Percentiles rank a stretch among this genome's conserved stretches.
These are phyloP conservation scores for Cariama cristata DNA, from an alignment of 2,113 vertebrate genomes.

Conservation along the genomic window DNA sequence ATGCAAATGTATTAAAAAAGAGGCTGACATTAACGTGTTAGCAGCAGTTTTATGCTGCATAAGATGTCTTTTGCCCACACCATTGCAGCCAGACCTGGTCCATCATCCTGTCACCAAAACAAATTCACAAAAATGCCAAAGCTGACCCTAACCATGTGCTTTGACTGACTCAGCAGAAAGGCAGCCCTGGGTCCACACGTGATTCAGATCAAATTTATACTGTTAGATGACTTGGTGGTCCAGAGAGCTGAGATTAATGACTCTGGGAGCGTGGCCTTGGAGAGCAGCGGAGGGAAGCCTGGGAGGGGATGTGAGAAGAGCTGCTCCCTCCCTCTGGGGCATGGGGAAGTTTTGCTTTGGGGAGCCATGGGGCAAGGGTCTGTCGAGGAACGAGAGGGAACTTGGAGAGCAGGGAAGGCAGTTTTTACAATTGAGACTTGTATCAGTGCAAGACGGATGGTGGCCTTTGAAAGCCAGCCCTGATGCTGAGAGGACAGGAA, in stretches of 20 bases:
- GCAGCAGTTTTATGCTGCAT: background rate
- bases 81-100: background rate
- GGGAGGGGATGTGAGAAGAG: background rate
- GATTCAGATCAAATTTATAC: no score
- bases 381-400: background rate
- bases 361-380: background rate
- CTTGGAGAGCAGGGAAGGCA: background rate
- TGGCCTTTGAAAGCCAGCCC: background rate
- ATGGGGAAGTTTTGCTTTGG: background rate
- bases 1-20: background rate
- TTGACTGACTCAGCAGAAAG: background rate
- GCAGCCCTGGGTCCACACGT: background rate
- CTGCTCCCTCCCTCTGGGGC: background rate
- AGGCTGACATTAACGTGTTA: background rate
- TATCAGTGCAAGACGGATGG: fast-evolving
- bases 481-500: background rate
- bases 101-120: background rate
- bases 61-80: background rate
- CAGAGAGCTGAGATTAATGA: background rate
- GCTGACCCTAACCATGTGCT: background rate
- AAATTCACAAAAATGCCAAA: background rate
- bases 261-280: background rate
- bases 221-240: background rate
- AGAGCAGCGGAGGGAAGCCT: background rate
- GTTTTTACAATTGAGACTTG: fast-evolving